These are phyloP conservation scores for Dasypogon diadema DNA, from an alignment of 2,888 invertebrate genomes.

Conservation along the genomic window DNA sequence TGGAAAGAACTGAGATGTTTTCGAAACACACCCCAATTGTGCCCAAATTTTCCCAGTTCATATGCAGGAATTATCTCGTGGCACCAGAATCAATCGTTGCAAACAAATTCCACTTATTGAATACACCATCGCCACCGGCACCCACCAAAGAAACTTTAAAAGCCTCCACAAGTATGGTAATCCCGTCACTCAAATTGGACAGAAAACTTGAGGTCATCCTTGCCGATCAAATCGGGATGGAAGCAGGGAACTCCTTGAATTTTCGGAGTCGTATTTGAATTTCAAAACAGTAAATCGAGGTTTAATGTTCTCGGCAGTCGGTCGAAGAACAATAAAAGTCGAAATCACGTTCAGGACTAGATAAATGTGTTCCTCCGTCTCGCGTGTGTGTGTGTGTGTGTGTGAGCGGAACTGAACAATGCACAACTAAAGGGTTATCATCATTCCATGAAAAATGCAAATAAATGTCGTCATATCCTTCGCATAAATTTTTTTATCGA, in stretches of 20 bases:
- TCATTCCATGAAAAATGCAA: constrained; percentile 53
- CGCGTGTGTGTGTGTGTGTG: too few relatives aligned
- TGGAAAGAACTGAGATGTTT: too few relatives aligned
- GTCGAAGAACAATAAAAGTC: constrained; percentile 31
- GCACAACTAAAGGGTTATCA: constrained; percentile 42
- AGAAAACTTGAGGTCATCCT: neutral
- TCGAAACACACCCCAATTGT: too few relatives aligned
- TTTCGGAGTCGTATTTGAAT: constrained; percentile 31
- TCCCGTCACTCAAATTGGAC: neutral
- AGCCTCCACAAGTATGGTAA: too few relatives aligned
- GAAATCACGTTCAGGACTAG: constrained; percentile 21
- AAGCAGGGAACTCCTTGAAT: constrained; percentile 17
- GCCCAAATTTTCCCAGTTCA: too few relatives aligned
- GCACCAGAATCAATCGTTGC: too few relatives aligned
- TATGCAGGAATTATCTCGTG: too few relatives aligned
- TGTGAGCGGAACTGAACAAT: neutral
- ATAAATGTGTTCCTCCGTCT: constrained; percentile 17
- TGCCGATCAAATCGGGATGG: neutral
- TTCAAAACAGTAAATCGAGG: constrained; percentile 33
- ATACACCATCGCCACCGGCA: too few relatives aligned
- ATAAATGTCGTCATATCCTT: constrained; percentile 55
- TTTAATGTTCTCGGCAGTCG: constrained; percentile 24
- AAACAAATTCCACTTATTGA: too few relatives aligned
- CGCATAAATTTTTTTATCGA: constrained; percentile 54
- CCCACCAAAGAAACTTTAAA: too few relatives aligned